A percentile compares a stretch with the other conserved stretches of the same genome.
These are phyloP conservation scores for Amphipoea lucens DNA, from an alignment of 2,888 invertebrate species.

Conservation along the genomic window DNA sequence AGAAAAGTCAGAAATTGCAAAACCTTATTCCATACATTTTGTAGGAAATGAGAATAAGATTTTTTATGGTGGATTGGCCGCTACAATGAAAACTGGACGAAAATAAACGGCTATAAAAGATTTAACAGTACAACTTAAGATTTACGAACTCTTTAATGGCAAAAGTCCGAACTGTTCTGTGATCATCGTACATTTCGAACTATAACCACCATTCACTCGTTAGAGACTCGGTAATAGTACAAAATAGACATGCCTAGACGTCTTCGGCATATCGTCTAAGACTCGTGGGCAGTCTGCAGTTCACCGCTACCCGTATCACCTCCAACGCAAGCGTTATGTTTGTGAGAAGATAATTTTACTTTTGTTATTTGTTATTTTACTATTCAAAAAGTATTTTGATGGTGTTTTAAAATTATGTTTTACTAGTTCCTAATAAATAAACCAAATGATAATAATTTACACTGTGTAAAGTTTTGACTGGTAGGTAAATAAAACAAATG, in stretches of 20 bases:
- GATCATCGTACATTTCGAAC: neutral
- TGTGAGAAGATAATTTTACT: neutral
- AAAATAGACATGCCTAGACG: neutral
- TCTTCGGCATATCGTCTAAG: neutral
- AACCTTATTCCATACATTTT: no score
- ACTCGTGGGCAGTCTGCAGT: neutral
- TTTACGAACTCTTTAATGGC: neutral
- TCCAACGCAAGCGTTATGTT: neutral
- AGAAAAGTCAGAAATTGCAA: no score
- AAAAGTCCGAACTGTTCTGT: no score
- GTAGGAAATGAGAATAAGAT: no score
- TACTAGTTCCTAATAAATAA: neutral
- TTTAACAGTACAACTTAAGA: neutral
- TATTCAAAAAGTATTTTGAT: neutral
- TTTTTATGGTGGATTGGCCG: no score
- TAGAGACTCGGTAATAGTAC: neutral
- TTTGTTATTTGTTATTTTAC: neutral
- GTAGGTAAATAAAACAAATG: neutral
- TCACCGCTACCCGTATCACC: no score
- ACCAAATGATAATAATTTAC: neutral
- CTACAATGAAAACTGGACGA: no score
- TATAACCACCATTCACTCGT: neutral
- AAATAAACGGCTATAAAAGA: no score
- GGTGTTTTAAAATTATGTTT: neutral
- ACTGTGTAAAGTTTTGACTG: neutral